Percentiles rank a stretch among this genome's conserved stretches.
These are phyloP conservation scores for Adelges cooleyi DNA, from an alignment of 1,140 invertebrate species.

Conservation along the genomic window DNA sequence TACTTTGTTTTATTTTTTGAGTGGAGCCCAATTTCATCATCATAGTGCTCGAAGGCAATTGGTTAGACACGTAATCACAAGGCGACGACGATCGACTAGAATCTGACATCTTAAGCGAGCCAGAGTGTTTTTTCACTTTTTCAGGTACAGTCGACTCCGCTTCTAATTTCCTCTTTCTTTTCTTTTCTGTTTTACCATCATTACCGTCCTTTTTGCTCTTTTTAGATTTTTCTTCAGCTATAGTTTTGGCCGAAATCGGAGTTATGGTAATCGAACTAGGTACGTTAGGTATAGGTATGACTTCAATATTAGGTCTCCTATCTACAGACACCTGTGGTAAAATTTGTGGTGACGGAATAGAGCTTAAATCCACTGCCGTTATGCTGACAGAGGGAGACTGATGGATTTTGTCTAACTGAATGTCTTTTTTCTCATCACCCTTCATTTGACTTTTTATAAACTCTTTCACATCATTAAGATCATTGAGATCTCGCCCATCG, in stretches of 20 bases:
- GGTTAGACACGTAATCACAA: slow-evolving; percentile 20
- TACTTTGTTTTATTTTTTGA: slow-evolving; percentile 27
- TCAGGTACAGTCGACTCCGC: slow-evolving; percentile 13
- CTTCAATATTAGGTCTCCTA: slow-evolving; percentile 17
- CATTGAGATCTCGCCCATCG: slow-evolving; percentile 20
- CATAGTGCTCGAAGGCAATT: slow-evolving; percentile 22
- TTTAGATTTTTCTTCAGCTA: slow-evolving; percentile 49
- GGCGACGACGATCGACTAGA: slow-evolving; percentile 22
- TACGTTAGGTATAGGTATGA: slow-evolving; percentile 44
- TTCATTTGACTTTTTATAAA: slow-evolving; percentile 18
- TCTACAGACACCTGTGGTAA: slow-evolving; percentile 20
- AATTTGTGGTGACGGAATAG: slow-evolving; percentile 16
- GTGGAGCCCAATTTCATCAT: slow-evolving; percentile 16
- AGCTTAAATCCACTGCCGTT: slow-evolving; percentile 21
- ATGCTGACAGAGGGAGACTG: slow-evolving; percentile 17
- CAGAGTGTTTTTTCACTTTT: slow-evolving; percentile 22
- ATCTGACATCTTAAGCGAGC: slow-evolving; percentile 21
- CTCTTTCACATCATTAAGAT: slow-evolving; percentile 25
- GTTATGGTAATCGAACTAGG: slow-evolving; percentile 75
- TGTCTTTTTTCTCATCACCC: slow-evolving; percentile 14
- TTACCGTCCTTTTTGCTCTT: slow-evolving; percentile 37
- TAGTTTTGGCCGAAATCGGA: slow-evolving; percentile 46
- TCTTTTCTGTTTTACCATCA: slow-evolving; percentile 60
- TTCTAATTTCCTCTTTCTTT: slow-evolving; percentile 62
- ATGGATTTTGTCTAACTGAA: background rate